Conservation (phyloP, 1,140 invertebrate genomes). For the Drosophila hydei region DNA sequence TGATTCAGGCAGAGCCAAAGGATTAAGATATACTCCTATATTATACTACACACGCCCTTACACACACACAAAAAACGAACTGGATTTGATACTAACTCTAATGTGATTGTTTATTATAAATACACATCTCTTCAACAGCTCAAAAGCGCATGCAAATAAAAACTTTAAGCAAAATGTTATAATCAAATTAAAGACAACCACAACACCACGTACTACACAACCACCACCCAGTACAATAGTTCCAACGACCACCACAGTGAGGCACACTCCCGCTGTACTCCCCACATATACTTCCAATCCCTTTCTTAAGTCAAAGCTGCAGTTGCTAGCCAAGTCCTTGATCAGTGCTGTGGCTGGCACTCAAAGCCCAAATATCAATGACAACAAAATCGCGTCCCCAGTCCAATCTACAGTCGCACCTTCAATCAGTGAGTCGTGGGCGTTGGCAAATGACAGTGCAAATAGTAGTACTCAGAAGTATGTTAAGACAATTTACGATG, state of each 20-base stretch:
- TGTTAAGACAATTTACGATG: slow-evolving; percentile 65
- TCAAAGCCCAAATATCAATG: slow-evolving; percentile 26
- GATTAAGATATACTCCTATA: slow-evolving; percentile 20
- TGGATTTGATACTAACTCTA: slow-evolving; percentile 71
- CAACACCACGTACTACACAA: slow-evolving; percentile 43
- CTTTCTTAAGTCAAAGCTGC: slow-evolving; percentile 67
- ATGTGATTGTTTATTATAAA: slow-evolving; percentile 63
- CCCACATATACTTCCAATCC: slow-evolving; percentile 63
- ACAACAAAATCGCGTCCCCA: slow-evolving; percentile 12
- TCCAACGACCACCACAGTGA: slow-evolving; percentile 37
- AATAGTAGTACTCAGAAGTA: slow-evolving; percentile 39
- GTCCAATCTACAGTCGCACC: slow-evolving; percentile 8
- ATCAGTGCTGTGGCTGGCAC: slow-evolving; percentile 46
- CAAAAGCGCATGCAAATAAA: slow-evolving; percentile 80
- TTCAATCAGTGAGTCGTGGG: slow-evolving; percentile 17
- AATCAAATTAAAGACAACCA: slow-evolving; percentile 60
- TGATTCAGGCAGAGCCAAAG: slow-evolving; percentile 52
- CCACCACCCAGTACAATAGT: slow-evolving; percentile 40
- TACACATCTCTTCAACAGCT: slow-evolving; percentile 83
- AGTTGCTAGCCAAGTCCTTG: slow-evolving; percentile 54
- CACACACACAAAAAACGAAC: slow-evolving; percentile 14
- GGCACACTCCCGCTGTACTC: not conserved
- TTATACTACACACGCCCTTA: slow-evolving; percentile 6
- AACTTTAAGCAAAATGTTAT: slow-evolving; percentile 61
- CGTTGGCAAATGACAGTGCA: slow-evolving; percentile 45